A percentile compares a stretch with the other conserved stretches of the same genome.
Conservation (phyloP, 92 coral and sea anemone genomes). For the Porites rus region DNA sequence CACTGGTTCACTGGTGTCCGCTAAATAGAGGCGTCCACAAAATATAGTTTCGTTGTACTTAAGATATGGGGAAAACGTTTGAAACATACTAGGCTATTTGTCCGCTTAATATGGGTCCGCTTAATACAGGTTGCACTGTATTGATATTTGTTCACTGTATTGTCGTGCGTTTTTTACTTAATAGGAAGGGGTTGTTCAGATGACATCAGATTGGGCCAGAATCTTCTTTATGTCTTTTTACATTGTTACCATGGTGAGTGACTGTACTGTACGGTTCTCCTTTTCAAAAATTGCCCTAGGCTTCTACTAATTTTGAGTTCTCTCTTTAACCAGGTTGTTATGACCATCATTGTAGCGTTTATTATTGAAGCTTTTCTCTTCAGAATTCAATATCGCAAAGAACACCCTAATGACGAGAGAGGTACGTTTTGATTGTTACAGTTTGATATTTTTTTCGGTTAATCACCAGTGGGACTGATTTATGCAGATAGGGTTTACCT, state of each 20-base stretch:
- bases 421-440: constrained; percentile 30
- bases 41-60: no score
- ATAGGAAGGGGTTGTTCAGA: constrained; percentile 92
- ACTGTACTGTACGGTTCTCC: background rate
- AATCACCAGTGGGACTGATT: no score
- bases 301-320: background rate
- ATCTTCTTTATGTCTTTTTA: constrained; percentile 92
- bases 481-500: no score
- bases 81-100: no score
- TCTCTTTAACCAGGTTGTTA: constrained; percentile 81
- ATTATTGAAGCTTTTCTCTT: constrained; percentile 95
- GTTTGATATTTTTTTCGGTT: no score
- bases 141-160: no score
- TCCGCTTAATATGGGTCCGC: no score
- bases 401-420: constrained; percentile 72
- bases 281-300: background rate
- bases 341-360: constrained; percentile 97
- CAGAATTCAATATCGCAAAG: constrained; percentile 82
- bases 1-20: no score
- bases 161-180: background rate
- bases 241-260: constrained; percentile 90
- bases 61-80: no score
- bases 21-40: no score
- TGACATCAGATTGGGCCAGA: constrained; percentile 95
- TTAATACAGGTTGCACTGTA: no score